Conservation (phyloP, 2,888 invertebrate genomes). For the Ceratothoa steindachneri region DNA sequence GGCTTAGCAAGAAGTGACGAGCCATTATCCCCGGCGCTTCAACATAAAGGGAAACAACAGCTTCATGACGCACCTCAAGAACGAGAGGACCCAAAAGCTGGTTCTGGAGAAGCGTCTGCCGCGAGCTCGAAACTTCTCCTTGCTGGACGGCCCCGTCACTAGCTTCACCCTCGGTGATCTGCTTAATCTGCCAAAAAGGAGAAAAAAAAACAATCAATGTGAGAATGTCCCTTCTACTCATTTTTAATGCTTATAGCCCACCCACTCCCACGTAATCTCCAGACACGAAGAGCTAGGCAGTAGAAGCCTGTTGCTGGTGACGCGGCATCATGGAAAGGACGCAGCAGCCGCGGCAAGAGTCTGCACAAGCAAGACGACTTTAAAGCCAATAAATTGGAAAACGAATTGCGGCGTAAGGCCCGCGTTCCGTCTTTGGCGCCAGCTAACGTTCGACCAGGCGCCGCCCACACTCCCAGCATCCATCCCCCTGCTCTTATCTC, state of each 20-base stretch:
- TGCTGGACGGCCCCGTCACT: conserved; percentile 79
- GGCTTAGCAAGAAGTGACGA: too few relatives aligned
- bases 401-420: too few relatives aligned
- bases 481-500: not conserved
- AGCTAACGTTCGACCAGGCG: not conserved
- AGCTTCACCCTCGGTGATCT: conserved; percentile 62
- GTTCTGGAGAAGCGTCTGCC: conserved; percentile 68
- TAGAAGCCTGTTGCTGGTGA: not conserved
- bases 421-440: not conserved
- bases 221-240: not conserved
- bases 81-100: conserved; percentile 68
- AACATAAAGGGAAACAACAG: too few relatives aligned
- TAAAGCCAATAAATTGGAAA: too few relatives aligned
- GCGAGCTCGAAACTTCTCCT: conserved; percentile 91
- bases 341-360: not conserved
- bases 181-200: conserved; percentile 64
- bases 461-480: not conserved
- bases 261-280: not conserved
- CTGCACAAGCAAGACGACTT: too few relatives aligned
- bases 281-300: not conserved
- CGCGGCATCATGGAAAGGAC: not conserved
- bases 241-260: not conserved
- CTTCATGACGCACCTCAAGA: conserved; percentile 62
- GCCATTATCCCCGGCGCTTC: too few relatives aligned
- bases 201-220: not conserved